phyloP scores from a whole-genome alignment of 2,113 vertebrate genomes.

The Leucosticte australis region DNA sequence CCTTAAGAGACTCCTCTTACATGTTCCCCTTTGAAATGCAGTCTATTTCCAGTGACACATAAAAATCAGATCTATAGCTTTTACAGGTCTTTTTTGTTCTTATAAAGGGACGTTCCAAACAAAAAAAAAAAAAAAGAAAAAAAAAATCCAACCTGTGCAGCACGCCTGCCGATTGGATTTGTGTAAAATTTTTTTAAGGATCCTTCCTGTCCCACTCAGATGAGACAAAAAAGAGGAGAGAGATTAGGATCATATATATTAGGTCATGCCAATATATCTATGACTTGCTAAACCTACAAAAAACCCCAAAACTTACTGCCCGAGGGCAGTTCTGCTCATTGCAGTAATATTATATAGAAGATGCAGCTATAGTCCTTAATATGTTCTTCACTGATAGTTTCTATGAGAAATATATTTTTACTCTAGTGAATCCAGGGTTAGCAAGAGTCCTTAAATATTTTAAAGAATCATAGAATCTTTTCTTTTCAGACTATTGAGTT shows the following conservation, averaged over 20 bases:
- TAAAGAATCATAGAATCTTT: background rate
- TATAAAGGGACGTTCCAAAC: accelerated
- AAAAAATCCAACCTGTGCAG: accelerated
- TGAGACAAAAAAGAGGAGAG: background rate
- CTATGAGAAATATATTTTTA: background rate
- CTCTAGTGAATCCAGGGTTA: background rate
- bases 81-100: background rate
- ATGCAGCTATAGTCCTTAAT: background rate
- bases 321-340: background rate
- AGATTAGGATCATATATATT: background rate
- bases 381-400: background rate
- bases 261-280: background rate
- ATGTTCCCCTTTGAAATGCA: background rate
- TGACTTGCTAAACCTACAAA: background rate
- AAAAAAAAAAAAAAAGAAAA: background rate
- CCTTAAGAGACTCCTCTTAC: background rate
- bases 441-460: background rate
- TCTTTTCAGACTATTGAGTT: background rate
- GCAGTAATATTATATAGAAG: background rate
- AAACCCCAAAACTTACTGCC: background rate
- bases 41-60: background rate
- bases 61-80: background rate
- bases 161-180: background rate
- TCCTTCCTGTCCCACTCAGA: background rate
- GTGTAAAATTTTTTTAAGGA: background rate